Evolutionary conservation across 2,113 vertebrate species (phyloP).

Genomic region (Turnix velox): DNA sequence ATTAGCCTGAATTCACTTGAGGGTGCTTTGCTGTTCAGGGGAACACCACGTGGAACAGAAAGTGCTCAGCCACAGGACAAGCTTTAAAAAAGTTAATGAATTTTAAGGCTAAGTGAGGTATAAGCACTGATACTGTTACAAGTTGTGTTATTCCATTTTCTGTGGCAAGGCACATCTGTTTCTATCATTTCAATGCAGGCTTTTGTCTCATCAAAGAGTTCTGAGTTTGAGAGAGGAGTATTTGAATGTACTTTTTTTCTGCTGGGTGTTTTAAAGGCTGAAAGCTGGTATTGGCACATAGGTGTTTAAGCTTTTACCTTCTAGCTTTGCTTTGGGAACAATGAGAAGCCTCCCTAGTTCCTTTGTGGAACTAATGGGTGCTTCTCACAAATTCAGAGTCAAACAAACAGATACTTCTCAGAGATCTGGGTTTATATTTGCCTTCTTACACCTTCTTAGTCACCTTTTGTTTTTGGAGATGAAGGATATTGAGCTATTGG

Average conservation of each 20-base stretch:
- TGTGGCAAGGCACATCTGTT: neutral
- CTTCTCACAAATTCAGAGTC: neutral
- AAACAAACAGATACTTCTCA: neutral
- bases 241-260: neutral
- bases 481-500: too few species aligned
- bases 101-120: neutral
- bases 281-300: neutral
- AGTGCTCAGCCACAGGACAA: neutral
- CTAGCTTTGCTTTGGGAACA: neutral
- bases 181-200: neutral
- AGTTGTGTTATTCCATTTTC: neutral
- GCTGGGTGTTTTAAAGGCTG: neutral
- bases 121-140: neutral
- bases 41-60: neutral
- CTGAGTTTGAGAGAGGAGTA: neutral
- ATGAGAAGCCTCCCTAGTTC: neutral
- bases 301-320: neutral
- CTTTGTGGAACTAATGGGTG: neutral
- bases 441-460: neutral
- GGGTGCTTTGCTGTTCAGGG: neutral
- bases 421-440: neutral
- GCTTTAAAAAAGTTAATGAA: neutral
- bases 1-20: neutral
- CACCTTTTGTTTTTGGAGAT: accelerated
- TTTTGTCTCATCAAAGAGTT: neutral